Percentiles rank a stretch among this genome's conserved stretches.
Conservation (phyloP, 2,888 invertebrate species). For the Biston betularia region DNA sequence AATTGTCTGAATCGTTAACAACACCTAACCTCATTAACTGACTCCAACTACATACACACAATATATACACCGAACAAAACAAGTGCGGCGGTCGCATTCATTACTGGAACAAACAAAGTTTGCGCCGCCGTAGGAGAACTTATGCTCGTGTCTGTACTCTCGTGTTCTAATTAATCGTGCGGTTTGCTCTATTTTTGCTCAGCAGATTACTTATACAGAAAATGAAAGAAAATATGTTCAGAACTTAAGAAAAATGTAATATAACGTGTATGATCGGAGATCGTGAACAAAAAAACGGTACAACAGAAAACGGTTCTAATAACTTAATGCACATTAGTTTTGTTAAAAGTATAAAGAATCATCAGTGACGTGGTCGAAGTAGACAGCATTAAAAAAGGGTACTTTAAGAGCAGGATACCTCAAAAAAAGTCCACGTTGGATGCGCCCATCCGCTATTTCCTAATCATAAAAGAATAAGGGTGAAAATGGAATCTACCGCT, state of each 20-base stretch:
- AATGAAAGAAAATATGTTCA: constrained; percentile 5
- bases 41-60: constrained; percentile 2
- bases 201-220: constrained; percentile 27
- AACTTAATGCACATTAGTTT: too few species aligned
- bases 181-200: constrained; percentile 42
- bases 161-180: constrained; percentile 46
- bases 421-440: too few species aligned
- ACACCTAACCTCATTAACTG: constrained; percentile 7
- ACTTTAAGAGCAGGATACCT: too few species aligned
- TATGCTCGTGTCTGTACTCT: constrained; percentile 50
- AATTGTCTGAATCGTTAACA: too few species aligned
- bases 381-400: too few species aligned
- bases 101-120: constrained; percentile 65
- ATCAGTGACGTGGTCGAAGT: too few species aligned
- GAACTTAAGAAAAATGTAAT: not conserved
- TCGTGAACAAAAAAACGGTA: not conserved
- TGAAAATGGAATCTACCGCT: too few species aligned
- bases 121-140: constrained; percentile 50
- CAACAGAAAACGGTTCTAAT: not conserved
- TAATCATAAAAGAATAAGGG: too few species aligned
- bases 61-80: constrained; percentile 50
- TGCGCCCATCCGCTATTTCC: too few species aligned
- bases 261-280: too few species aligned
- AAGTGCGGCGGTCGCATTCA: constrained; percentile 64
- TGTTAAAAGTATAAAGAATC: too few species aligned